phyloP scores from a whole-genome alignment of 2,113 vertebrate species.

The Carassius carassius region DNA sequence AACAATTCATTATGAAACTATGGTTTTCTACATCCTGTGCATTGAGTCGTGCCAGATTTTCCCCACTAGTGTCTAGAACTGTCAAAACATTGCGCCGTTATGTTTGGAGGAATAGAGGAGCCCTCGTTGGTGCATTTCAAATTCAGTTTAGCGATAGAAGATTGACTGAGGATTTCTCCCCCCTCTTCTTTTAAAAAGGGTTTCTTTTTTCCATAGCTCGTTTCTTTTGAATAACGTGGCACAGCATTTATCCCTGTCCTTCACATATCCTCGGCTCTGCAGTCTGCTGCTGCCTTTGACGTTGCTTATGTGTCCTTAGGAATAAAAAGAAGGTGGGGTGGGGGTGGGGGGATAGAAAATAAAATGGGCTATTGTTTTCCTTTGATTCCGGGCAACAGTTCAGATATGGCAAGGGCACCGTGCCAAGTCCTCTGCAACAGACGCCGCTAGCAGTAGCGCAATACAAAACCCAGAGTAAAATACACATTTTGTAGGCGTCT shows the following conservation, averaged over 20 bases:
- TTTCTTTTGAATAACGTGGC: conserved; percentile 57
- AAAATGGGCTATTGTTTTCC: conserved; percentile 61
- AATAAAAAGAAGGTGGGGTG: conserved; percentile 57
- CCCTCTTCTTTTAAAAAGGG: conserved; percentile 58
- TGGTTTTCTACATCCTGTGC: conserved; percentile 19
- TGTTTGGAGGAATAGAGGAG: conserved; percentile 65
- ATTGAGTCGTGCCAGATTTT: conserved; percentile 60
- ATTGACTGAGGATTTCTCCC: conserved; percentile 57
- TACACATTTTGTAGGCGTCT: conserved; percentile 59
- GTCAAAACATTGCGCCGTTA: conserved; percentile 53
- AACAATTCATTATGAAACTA: neutral
- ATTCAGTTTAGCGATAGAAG: conserved; percentile 62
- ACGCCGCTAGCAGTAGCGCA: conserved; percentile 44
- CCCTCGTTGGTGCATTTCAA: conserved; percentile 54
- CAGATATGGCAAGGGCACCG: conserved; percentile 59
- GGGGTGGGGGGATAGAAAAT: conserved; percentile 33
- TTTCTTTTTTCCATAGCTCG: conserved; percentile 53
- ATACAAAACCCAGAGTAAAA: conserved; percentile 56
- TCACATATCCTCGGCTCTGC: conserved; percentile 65
- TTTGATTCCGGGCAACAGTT: conserved; percentile 66
- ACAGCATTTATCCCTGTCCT: conserved; percentile 61
- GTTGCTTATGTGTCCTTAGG: conserved; percentile 57
- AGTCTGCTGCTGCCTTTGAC: conserved; percentile 53
- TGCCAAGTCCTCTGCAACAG: conserved; percentile 61
- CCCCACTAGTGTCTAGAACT: conserved; percentile 51